phyloP scores from a whole-genome alignment of 2,888 invertebrate genomes.

The Drosophila macrospina region DNA sequence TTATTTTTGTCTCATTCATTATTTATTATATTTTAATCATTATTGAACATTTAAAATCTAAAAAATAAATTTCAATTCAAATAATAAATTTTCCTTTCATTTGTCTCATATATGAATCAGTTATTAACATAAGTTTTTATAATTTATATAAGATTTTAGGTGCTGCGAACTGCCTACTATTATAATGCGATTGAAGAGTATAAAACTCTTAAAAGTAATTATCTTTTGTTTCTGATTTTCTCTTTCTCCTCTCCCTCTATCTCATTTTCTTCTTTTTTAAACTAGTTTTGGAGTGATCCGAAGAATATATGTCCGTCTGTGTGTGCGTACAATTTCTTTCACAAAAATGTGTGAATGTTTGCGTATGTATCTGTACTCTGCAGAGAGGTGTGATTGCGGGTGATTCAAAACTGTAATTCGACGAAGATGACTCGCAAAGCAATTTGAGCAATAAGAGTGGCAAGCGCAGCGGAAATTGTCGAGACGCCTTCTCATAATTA shows the following conservation, averaged over 20 bases:
- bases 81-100: too few species aligned
- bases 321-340: slow-evolving; percentile 15
- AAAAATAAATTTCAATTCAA: too few species aligned
- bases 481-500: slow-evolving; percentile 78
- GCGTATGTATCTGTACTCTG: slow-evolving; percentile 8
- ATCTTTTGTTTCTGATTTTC: slow-evolving; percentile 50
- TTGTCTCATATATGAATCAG: too few species aligned
- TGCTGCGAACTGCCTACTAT: too few species aligned
- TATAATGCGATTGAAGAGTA: not conserved
- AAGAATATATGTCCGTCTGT: not conserved
- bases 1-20: too few species aligned
- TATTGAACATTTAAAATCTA: too few species aligned
- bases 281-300: slow-evolving; percentile 48
- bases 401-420: slow-evolving; percentile 62
- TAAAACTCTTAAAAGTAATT: slow-evolving; percentile 45
- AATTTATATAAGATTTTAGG: too few species aligned
- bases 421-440: slow-evolving; percentile 61
- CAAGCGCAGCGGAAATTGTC: slow-evolving; percentile 71
- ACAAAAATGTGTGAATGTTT: slow-evolving; percentile 9
- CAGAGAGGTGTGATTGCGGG: slow-evolving; percentile 65
- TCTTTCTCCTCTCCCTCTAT: not conserved
- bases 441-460: slow-evolving; percentile 59
- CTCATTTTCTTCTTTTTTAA: slow-evolving; percentile 16
- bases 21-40: too few species aligned
- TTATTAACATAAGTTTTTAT: too few species aligned